Conservation (phyloP, 2,888 invertebrate species). For the Cryptocheilus praepositus region DNA sequence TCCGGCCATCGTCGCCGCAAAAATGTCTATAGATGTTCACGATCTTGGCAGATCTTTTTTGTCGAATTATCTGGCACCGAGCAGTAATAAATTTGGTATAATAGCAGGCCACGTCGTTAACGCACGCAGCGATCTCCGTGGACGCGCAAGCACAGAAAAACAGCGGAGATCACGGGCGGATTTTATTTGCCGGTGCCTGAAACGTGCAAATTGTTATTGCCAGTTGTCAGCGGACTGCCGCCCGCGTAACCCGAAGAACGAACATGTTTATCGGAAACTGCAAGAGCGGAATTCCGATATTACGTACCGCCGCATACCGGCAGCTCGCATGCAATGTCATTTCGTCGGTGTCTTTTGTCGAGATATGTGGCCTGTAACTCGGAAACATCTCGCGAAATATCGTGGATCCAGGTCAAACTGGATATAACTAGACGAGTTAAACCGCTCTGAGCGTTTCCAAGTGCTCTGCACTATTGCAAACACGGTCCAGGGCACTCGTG, state of each 20-base stretch:
- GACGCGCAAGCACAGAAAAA: background rate
- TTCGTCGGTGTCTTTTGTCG: slow-evolving; percentile 28
- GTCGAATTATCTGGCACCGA: too few species aligned
- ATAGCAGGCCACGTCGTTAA: too few species aligned
- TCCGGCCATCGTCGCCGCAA: too few species aligned
- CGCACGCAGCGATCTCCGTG: too few species aligned
- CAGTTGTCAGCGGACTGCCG: slow-evolving; percentile 1
- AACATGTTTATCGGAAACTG: slow-evolving; percentile 9
- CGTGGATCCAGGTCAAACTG: slow-evolving; percentile 35
- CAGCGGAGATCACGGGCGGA: background rate
- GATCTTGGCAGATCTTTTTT: too few species aligned
- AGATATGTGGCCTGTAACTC: slow-evolving; percentile 13
- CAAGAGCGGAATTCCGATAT: slow-evolving; percentile 8
- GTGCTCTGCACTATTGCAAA: slow-evolving; percentile 23
- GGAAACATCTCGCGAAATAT: slow-evolving; percentile 39
- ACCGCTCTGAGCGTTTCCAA: slow-evolving; percentile 27
- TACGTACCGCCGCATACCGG: slow-evolving; percentile 2
- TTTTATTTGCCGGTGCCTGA: background rate
- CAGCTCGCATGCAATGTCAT: slow-evolving; percentile 8
- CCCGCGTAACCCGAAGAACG: background rate
- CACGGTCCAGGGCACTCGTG: slow-evolving; percentile 11
- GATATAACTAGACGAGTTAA: slow-evolving; percentile 34
- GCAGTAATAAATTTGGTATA: too few species aligned
- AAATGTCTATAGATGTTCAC: too few species aligned
- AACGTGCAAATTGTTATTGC: slow-evolving; percentile 9